A percentile compares a stretch with the other conserved stretches of the same genome.
These are phyloP conservation scores for Lacanobia wlatinum DNA, from an alignment of 2,888 invertebrate species.

Conservation along the genomic window DNA sequence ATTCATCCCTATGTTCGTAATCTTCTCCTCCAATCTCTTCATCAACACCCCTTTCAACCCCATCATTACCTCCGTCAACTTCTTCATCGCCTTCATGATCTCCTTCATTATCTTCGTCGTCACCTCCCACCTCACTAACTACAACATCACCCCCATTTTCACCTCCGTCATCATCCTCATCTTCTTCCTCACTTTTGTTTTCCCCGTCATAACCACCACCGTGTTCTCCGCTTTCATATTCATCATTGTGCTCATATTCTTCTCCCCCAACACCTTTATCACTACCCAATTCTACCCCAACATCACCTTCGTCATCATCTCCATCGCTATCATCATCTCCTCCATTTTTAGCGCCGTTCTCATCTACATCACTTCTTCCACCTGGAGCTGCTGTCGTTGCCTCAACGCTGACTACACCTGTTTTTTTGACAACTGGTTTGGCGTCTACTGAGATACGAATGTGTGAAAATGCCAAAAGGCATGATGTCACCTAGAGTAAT, in stretches of 20 bases:
- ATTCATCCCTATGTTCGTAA: not conserved
- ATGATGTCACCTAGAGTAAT: slow-evolving; percentile 15
- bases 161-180: not conserved
- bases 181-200: too few species aligned
- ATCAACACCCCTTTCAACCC: not conserved
- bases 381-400: not conserved
- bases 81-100: not conserved
- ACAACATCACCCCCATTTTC: not conserved
- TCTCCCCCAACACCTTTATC: not conserved
- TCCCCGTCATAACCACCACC: too few species aligned
- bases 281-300: fast-evolving
- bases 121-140: too few species aligned
- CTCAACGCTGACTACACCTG: not conserved
- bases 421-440: not conserved
- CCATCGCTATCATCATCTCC: not conserved
- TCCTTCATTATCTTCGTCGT: too few species aligned
- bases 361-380: too few species aligned
- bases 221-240: too few species aligned
- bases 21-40: not conserved
- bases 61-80: not conserved
- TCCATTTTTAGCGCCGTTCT: too few species aligned
- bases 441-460: not conserved
- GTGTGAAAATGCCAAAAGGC: slow-evolving; percentile 7
- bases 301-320: not conserved
- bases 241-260: too few species aligned